These are phyloP conservation scores for Phaetusa simplex DNA, from an alignment of 2,113 vertebrate genomes.

Conservation along the genomic window DNA sequence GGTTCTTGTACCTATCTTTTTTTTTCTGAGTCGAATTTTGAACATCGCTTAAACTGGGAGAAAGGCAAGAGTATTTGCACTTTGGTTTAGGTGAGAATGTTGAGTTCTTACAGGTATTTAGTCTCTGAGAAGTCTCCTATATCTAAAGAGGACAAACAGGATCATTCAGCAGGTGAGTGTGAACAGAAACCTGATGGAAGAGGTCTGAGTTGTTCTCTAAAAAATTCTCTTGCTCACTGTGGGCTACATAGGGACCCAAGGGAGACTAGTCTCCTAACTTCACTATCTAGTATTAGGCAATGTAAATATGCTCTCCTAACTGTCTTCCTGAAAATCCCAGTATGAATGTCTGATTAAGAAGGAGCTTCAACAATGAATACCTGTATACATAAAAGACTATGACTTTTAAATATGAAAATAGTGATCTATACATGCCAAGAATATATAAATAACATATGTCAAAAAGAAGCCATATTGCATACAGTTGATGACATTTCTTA, in stretches of 20 bases:
- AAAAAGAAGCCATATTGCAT: not conserved
- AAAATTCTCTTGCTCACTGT: not conserved
- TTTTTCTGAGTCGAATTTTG: not conserved
- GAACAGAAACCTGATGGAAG: not conserved
- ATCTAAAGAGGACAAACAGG: not conserved
- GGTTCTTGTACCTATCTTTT: not conserved
- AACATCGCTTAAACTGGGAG: not conserved
- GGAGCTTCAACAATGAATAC: not conserved
- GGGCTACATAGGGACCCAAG: not conserved
- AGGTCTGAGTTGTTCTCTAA: not conserved
- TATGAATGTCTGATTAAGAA: not conserved
- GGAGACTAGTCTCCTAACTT: not conserved
- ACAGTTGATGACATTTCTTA: not conserved
- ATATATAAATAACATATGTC: not conserved
- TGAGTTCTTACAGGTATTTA: not conserved
- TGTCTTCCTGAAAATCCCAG: not conserved
- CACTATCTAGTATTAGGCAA: not conserved
- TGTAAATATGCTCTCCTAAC: not conserved
- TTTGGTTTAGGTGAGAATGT: not conserved
- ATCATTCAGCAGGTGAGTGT: not conserved
- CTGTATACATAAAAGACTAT: accelerated
- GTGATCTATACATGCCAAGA: not conserved
- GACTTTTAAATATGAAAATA: not conserved
- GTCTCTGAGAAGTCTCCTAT: not conserved
- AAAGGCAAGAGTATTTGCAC: not conserved